Base-by-base conservation (phyloP, 2,797 vertebrate genomes). In the Cossypha dichroa region DNA sequence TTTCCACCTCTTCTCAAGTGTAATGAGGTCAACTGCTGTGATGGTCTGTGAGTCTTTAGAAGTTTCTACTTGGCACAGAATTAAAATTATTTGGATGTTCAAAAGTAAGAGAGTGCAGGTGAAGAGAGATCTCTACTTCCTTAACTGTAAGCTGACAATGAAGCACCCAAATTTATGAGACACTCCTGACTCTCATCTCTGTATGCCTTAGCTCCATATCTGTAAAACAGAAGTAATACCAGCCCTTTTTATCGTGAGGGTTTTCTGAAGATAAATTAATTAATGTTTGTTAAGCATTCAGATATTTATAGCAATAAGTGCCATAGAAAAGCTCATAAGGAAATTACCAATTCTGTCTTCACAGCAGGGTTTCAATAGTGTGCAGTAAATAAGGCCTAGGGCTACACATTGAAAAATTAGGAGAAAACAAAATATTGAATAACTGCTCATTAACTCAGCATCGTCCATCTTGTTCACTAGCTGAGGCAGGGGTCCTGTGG, bases 361-460 rank as follows among this genome's bases (percentile, higher is more conserved):
- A 95, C 95, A 97, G 95, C 95, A 72, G 95, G 92, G 94, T 96
- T 97, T 95, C 94, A 97, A 83, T 92, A 97, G 86, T 87, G 88
- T 94, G 96, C 93, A 83, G 95, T 96, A 97, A 97, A 96, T 97
- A 97, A 96, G 94, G 95, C 95, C 95, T 96, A 93, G 92, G 95
- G 95, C 95, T 96, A 96, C 92, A 75, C 96, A 97, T 22, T 97
- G 95, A 97, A 96, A 96, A 96, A 96, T 97, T 96, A 96, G 96
- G 95, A 96, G 95, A 96, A 97, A 96, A 97, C 95, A 96, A 97
- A 97, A 96, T 97, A 96, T 93, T 96, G 96, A 96, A 96, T 96
- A 96, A 96, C 93, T 96, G 96, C 95, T 97, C 94, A 96, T 96
- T 96, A 96, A 95, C 94, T 94, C 92, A 96, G 90, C 94, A 68